Evolutionary conservation across 2,888 invertebrate species (phyloP).

Genomic region (Mimachlamys varia): DNA sequence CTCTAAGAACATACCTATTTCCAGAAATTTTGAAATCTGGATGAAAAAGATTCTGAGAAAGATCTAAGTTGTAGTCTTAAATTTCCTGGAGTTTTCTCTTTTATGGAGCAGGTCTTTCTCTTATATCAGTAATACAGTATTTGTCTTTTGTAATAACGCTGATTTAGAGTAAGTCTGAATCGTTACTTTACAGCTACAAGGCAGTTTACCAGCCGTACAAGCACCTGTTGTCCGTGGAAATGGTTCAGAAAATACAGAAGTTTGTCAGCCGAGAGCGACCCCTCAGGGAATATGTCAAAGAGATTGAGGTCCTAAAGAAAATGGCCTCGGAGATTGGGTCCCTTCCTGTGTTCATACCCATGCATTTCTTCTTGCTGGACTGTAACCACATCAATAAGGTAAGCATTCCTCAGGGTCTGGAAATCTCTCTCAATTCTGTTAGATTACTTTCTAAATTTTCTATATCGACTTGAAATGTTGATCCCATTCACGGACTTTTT

Average conservation of each 20-base stretch:
- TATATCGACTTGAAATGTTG: no score
- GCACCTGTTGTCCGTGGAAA: conserved; percentile 74
- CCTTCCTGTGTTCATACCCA: conserved; percentile 78
- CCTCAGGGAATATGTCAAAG: conserved; percentile 75
- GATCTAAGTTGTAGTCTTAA: no score
- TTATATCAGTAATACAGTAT: no score
- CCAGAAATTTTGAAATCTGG: background rate
- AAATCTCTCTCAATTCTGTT: no score
- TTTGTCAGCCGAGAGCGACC: conserved; percentile 75
- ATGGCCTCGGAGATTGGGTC: conserved; percentile 75
- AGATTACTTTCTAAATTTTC: no score
- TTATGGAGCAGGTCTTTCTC: no score
- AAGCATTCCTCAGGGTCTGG: conserved; percentile 12
- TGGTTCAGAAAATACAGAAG: conserved; percentile 73
- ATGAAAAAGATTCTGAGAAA: background rate
- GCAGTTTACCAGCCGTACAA: conserved; percentile 75
- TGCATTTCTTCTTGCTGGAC: conserved; percentile 79
- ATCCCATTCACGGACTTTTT: no score
- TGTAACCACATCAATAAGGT: conserved; percentile 78
- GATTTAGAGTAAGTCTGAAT: background rate
- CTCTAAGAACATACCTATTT: no score
- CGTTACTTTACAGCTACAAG: conserved; percentile 70
- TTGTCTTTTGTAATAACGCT: no score
- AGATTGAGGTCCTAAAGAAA: conserved; percentile 77
- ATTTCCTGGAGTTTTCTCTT: no score